phyloP scores from a whole-genome alignment of 2,888 invertebrate genomes.

The Sipha maydis region DNA sequence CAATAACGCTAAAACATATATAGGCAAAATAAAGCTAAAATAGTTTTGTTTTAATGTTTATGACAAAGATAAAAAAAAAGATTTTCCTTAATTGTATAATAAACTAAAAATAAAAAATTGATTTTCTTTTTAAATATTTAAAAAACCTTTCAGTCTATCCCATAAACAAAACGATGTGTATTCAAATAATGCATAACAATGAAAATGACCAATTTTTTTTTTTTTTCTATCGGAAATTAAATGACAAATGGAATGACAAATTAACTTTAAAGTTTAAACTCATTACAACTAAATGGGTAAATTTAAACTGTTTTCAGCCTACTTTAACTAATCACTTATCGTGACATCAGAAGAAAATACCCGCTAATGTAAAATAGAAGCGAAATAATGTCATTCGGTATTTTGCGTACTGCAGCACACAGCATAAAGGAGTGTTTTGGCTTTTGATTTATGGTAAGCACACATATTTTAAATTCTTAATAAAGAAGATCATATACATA shows the following conservation, averaged over 20 bases:
- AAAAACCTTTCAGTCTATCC: too few species aligned
- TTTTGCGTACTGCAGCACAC: not conserved
- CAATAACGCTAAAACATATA: too few species aligned
- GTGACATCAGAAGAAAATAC: not conserved
- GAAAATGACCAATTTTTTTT: not conserved
- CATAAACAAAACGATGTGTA: too few species aligned
- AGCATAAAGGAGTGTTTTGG: not conserved
- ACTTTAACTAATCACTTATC: not conserved
- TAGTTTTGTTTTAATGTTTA: too few species aligned
- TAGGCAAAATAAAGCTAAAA: too few species aligned
- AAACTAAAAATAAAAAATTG: too few species aligned
- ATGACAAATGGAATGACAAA: not conserved
- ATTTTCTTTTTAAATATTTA: too few species aligned
- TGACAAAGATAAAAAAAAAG: too few species aligned
- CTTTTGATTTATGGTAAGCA: not conserved
- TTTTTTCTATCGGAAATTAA: not conserved
- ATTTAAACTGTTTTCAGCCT: not conserved
- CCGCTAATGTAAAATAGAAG: not conserved
- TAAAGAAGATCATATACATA: not conserved
- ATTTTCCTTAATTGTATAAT: too few species aligned
- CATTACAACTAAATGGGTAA: not conserved
- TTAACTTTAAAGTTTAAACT: not conserved
- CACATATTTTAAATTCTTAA: conserved; percentile 28
- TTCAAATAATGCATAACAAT: too few species aligned
- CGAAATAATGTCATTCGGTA: not conserved